phyloP scores from a whole-genome alignment of 2,797 vertebrate species.

The Macropodus opercularis region DNA sequence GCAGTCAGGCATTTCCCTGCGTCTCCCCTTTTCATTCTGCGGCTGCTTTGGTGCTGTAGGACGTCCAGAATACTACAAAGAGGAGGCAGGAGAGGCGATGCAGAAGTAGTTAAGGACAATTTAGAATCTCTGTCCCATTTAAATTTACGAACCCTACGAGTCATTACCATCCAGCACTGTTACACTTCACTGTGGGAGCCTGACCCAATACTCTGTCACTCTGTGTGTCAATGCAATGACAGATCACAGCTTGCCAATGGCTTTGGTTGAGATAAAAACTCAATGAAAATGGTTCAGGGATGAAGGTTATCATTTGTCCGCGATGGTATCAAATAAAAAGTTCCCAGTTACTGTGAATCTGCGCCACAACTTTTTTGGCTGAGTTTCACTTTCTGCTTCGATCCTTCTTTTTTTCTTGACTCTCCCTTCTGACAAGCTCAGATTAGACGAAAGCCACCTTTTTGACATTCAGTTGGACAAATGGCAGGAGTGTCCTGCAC shows the following conservation, averaged over 20 bases:
- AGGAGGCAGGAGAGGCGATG: slow-evolving; percentile 8
- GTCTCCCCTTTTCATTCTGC: slow-evolving; percentile 26
- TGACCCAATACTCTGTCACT: slow-evolving; percentile 1
- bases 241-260: not conserved
- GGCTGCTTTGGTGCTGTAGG: slow-evolving; percentile 12
- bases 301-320: not conserved
- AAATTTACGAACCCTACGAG: too few species aligned
- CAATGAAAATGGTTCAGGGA: not conserved
- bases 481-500: too few species aligned
- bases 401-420: too few species aligned
- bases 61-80: slow-evolving; percentile 34
- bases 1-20: slow-evolving; percentile 37
- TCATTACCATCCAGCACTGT: too few species aligned
- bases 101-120: too few species aligned
- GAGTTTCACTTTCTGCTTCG: not conserved
- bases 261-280: not conserved
- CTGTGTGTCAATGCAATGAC: not conserved
- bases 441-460: not conserved
- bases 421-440: slow-evolving; percentile 1
- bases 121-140: too few species aligned
- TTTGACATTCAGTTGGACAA: too few species aligned
- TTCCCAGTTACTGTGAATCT: too few species aligned
- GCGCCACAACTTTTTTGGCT: not conserved
- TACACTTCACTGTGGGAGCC: not conserved
- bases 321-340: too few species aligned